Evolutionary conservation across 2,113 vertebrate genomes (phyloP), one percentile per base, ranked within the genome.

Genomic region (Arenaria interpres): DNA sequence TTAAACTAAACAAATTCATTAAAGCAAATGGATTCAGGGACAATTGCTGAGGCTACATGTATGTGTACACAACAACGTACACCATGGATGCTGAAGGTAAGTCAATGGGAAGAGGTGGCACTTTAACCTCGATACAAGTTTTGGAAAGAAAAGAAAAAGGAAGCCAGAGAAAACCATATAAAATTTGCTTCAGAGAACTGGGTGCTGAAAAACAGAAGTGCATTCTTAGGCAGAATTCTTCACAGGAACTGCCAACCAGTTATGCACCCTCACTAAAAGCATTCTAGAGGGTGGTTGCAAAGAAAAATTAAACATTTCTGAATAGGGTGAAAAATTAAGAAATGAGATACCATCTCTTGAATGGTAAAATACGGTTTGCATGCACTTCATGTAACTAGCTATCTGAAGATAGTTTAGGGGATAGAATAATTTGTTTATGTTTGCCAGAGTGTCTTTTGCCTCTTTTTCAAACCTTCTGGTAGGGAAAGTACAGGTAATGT

Each of bases 191-290:
- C 30, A 68, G 32, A 57, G 15, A 75, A 51, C 8, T 9, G 12
- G 21, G 30, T 46, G 9, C 15, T 63, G 66, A 60, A 89, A 88
- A 79, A 14, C 35, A 77, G 3, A 13, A 88, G 8, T 59, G 27
- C 17, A 32, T 85, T 89, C 56, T 68, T 27, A 14, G 25, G n/a
- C 51, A 90, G 15, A 90, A 88, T 75, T 82, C 15, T 72, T 85
- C 33, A n/a, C 0, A 0, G 30, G 14, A 73, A 6, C 8, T 79
- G 39, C 14, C n/a, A 78, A 50, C 5, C n/a, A 27, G 19, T 53
- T 57, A 43, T 39, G 24, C 9, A 43, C 14, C 4, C 56, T 75
- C 33, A 60, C 3, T 45, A 54, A 73, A 87, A 56, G 22, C 71
- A 13, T 63, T 67, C 18, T 48, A 54, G 25, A 41, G n/a, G 4